Percentiles rank a stretch among this genome's conserved stretches.
Conservation (phyloP, 2,888 invertebrate species). For the Ischnus inquisitorius region DNA sequence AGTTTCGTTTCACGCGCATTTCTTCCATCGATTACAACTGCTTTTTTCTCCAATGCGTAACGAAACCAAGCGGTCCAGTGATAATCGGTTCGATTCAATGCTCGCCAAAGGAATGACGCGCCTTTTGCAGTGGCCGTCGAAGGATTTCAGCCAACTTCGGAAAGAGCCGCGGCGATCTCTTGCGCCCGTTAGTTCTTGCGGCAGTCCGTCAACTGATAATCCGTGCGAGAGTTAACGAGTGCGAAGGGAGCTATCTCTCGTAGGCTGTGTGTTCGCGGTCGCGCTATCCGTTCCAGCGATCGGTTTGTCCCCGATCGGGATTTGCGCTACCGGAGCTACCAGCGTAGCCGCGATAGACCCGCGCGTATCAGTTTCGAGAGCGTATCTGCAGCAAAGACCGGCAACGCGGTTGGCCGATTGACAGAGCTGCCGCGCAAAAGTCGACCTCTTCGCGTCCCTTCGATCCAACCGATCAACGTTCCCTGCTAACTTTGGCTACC, state of each 20-base stretch:
- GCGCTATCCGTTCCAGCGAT: conserved; percentile 61
- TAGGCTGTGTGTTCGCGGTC: conserved; percentile 20
- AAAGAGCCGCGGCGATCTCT: conserved; percentile 17
- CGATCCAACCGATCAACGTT: background rate
- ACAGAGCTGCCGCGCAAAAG: conserved; percentile 43
- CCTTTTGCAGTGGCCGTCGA: background rate
- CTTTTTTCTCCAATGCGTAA: background rate
- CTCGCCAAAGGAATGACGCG: too few species aligned
- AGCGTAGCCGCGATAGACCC: conserved; percentile 33
- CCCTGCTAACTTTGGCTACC: conserved; percentile 16
- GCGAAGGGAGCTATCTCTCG: background rate
- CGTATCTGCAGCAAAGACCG: conserved; percentile 4
- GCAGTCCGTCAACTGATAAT: conserved; percentile 61
- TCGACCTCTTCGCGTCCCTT: conserved; percentile 20
- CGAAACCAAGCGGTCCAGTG: too few species aligned
- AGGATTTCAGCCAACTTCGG: conserved; percentile 31
- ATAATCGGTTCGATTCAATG: too few species aligned
- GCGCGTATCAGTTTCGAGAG: background rate
- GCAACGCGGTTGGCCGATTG: conserved; percentile 66
- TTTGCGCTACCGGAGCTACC: conserved; percentile 18
- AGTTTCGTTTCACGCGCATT: too few species aligned
- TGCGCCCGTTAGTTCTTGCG: conserved; percentile 44
- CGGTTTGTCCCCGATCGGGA: conserved; percentile 65
- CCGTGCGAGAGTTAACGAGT: conserved; percentile 61
- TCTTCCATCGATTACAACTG: too few species aligned